Evolutionary conservation across 2,888 invertebrate species (phyloP).

Genomic region (Tridacna gigas): DNA sequence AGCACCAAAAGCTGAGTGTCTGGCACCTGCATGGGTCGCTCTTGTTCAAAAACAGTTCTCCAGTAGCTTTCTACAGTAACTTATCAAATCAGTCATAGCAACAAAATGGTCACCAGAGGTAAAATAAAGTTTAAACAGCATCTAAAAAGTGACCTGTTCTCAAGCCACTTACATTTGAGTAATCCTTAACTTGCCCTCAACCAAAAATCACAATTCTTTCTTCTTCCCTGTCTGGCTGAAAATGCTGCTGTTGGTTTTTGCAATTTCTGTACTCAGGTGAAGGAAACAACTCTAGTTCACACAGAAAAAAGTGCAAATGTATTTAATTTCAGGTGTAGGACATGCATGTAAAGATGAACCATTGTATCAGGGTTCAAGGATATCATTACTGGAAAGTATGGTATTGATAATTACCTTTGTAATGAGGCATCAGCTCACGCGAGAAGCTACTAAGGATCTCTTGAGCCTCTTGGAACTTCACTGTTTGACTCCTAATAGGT

Average conservation of each 20-base stretch:
- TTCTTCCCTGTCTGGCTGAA: neutral
- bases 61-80: too few relatives aligned
- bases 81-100: too few relatives aligned
- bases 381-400: slow-evolving; percentile 26
- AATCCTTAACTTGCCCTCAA: too few relatives aligned
- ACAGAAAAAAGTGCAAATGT: too few relatives aligned
- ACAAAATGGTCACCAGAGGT: too few relatives aligned
- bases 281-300: slow-evolving; percentile 8
- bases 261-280: neutral
- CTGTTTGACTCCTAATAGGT: slow-evolving; percentile 25
- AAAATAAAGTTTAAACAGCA: too few relatives aligned
- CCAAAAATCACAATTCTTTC: too few relatives aligned
- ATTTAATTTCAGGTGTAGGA: slow-evolving; percentile 9
- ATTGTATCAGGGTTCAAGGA: slow-evolving; percentile 20
- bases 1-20: too few relatives aligned
- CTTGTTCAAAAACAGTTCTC: too few relatives aligned
- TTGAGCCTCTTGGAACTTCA: slow-evolving; percentile 29
- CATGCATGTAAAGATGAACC: slow-evolving; percentile 17
- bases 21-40: too few relatives aligned
- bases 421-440: slow-evolving; percentile 19
- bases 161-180: slow-evolving; percentile 1
- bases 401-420: slow-evolving; percentile 29
- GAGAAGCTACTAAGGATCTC: slow-evolving; percentile 31
- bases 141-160: slow-evolving; percentile 5
- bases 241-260: neutral